Conservation (phyloP, 2,113 vertebrate genomes). For the Oreochromis niloticus region DNA sequence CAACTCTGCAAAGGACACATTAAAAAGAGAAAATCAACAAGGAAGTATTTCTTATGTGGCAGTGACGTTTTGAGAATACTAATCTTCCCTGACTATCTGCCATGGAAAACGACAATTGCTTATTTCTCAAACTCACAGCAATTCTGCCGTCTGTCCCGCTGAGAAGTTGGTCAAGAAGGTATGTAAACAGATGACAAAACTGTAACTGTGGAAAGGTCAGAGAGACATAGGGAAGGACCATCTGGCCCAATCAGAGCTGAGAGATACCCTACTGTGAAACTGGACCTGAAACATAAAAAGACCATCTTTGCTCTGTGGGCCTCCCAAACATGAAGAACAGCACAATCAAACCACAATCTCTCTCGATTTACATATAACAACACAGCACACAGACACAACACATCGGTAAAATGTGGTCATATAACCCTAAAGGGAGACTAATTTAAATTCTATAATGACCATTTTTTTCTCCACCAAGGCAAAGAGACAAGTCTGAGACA, state of each 20-base stretch:
- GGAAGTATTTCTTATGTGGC: not conserved
- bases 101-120: not conserved
- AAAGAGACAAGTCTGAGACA: not conserved
- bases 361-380: not conserved
- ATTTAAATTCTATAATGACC: not conserved
- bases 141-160: conserved; percentile 20
- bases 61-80: not conserved
- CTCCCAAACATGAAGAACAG: not conserved
- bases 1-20: not conserved
- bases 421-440: not conserved
- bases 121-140: not conserved
- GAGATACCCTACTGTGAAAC: conserved; percentile 49
- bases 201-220: conserved; percentile 48
- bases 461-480: not conserved
- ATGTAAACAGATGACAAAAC: conserved; percentile 42
- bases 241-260: conserved; percentile 59
- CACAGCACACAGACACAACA: not conserved
- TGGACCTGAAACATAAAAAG: conserved; percentile 43
- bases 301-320: conserved; percentile 44
- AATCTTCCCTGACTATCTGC: not conserved
- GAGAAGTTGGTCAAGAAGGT: conserved; percentile 34
- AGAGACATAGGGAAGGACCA: conserved; percentile 46
- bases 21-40: not conserved
- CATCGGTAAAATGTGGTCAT: not conserved
- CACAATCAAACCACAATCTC: not conserved